phyloP scores from a whole-genome alignment of 1,140 invertebrate genomes.

The Nephila pilipes region DNA sequence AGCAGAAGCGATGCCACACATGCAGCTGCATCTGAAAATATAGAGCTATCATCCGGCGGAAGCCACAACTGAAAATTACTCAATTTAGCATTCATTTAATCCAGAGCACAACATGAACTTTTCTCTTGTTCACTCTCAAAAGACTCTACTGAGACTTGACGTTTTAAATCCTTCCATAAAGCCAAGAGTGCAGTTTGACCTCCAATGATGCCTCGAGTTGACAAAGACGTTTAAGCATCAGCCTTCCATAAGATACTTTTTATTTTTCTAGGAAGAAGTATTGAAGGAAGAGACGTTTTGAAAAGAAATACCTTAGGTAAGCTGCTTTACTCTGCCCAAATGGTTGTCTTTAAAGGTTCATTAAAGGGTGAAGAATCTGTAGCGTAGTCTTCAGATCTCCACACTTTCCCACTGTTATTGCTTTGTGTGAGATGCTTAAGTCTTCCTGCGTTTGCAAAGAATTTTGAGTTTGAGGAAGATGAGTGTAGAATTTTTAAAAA shows the following conservation, averaged over 20 bases:
- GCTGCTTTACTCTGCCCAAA: background rate
- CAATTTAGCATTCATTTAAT: constrained; percentile 2
- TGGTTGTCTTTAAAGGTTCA: background rate
- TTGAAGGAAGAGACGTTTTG: background rate
- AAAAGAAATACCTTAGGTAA: background rate
- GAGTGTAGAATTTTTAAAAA: too few relatives aligned
- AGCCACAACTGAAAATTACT: background rate
- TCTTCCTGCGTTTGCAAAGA: too few relatives aligned
- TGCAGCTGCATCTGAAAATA: background rate
- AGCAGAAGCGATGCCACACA: background rate
- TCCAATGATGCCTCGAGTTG: too few relatives aligned
- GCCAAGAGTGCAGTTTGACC: background rate
- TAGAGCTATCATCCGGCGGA: background rate
- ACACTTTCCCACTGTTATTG: too few relatives aligned
- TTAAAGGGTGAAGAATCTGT: too few relatives aligned
- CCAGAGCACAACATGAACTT: background rate
- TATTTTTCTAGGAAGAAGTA: background rate
- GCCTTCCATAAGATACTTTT: background rate
- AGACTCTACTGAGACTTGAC: background rate
- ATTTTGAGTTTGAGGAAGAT: too few relatives aligned
- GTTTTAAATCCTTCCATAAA: background rate
- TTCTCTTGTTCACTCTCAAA: background rate
- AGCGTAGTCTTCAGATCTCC: too few relatives aligned
- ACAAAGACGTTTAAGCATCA: too few relatives aligned
- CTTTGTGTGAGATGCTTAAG: too few relatives aligned